Evolutionary conservation across 2,797 vertebrate genomes (phyloP).

Genomic region (Petrocephalus schoutedeni): DNA sequence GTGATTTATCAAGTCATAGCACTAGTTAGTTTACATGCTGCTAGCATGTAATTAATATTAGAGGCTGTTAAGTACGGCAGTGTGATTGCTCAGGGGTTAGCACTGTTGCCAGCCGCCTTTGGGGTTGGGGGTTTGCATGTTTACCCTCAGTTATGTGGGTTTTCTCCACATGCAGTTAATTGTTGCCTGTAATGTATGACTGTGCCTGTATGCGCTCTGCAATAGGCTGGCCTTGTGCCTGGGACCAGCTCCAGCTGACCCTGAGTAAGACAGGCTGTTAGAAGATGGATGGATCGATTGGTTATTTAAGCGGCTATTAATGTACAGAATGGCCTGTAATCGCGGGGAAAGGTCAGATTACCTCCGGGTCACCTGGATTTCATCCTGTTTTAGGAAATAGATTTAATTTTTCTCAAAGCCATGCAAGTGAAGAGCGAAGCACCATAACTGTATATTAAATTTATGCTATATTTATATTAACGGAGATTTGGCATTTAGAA

Average conservation of each 20-base stretch:
- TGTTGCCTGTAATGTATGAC: background rate
- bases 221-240: background rate
- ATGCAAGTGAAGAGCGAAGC: background rate
- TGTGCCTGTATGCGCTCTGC: background rate
- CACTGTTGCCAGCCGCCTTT: background rate
- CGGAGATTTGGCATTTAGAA: background rate
- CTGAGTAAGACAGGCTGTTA: background rate
- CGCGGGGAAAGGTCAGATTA: background rate
- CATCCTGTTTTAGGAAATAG: background rate
- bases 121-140: background rate
- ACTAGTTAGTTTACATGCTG: background rate
- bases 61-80: background rate
- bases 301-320: constrained; percentile 1
- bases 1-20: background rate
- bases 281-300: background rate
- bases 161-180: background rate
- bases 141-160: background rate
- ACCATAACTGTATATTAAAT: background rate
- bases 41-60: background rate
- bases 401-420: background rate
- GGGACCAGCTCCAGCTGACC: background rate
- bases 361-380: background rate
- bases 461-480: background rate
- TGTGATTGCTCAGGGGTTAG: background rate
- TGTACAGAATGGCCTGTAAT: background rate